These are phyloP conservation scores for Ceratotherium simum DNA, from an alignment of 2,113 vertebrate genomes.

Conservation along the genomic window DNA sequence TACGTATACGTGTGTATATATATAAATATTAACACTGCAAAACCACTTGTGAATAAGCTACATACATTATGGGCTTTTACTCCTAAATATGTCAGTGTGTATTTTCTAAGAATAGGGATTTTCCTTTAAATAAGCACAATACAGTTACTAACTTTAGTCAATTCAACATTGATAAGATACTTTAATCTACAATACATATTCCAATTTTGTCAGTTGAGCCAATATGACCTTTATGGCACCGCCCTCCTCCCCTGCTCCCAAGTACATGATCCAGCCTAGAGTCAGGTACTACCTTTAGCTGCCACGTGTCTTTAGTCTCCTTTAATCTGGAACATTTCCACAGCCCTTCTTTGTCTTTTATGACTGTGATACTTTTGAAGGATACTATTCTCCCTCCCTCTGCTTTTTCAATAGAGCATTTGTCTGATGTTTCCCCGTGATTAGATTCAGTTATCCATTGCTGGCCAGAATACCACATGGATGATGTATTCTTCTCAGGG, in stretches of 20 bases:
- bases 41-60: background rate
- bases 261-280: background rate
- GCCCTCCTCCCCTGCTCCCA: background rate
- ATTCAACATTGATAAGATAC: background rate
- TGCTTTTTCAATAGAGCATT: background rate
- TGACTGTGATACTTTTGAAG: background rate
- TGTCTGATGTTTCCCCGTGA: constrained; percentile 13
- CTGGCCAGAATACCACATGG: background rate
- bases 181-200: background rate
- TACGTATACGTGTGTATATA: background rate
- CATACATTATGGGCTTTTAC: background rate
- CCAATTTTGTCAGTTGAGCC: background rate
- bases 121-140: background rate
- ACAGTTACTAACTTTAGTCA: background rate
- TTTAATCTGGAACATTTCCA: background rate
- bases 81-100: background rate
- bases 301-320: background rate
- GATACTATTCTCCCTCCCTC: background rate
- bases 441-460: background rate
- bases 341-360: background rate
- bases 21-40: background rate
- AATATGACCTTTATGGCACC: background rate
- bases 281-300: background rate
- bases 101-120: background rate
- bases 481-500: background rate